Percentiles rank a stretch among this genome's conserved stretches.
Evolutionary conservation across 2,113 vertebrate genomes (phyloP).

Genomic region (Pristiophorus japonicus): DNA sequence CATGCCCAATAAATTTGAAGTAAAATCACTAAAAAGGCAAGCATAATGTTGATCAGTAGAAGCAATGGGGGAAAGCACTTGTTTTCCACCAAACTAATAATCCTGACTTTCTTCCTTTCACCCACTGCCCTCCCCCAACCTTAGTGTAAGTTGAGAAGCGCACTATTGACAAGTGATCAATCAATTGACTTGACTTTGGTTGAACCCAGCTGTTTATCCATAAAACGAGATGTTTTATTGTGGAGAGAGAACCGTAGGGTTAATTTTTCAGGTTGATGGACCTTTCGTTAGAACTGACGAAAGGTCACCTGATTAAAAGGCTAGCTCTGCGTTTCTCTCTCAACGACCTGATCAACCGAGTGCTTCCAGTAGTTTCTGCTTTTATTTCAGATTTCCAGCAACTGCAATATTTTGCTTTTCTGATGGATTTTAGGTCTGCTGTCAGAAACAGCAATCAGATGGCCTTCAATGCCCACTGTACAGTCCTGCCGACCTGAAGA

Average conservation of each 20-base stretch:
- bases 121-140: background rate
- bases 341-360: no score
- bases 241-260: no score
- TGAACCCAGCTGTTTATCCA: background rate
- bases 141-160: background rate
- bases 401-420: background rate
- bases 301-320: background rate
- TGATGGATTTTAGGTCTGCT: background rate
- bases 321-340: background rate
- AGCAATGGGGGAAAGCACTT: background rate
- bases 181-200: background rate
- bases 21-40: background rate
- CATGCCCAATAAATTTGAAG: background rate
- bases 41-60: background rate
- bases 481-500: background rate
- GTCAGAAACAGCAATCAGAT: no score
- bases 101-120: background rate
- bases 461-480: no score
- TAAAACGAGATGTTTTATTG: background rate
- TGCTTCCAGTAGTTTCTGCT: background rate
- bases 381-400: background rate
- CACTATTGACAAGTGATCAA: background rate
- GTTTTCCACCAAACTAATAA: background rate
- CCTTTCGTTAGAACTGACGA: background rate
- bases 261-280: no score